Conservation (phyloP, 2,888 invertebrate genomes). For the Lithophane semibrunnea region DNA sequence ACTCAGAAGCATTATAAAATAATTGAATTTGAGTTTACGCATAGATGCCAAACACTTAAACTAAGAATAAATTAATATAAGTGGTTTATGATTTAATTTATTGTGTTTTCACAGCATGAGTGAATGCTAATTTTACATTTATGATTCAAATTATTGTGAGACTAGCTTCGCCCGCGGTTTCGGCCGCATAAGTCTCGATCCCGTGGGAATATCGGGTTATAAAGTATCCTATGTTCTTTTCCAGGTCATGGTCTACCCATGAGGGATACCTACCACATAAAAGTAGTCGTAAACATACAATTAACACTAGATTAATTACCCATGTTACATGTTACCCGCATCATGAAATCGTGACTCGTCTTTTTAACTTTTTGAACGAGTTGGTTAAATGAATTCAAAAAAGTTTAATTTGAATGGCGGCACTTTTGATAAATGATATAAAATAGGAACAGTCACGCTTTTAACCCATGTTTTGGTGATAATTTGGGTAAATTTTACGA, state of each 20-base stretch:
- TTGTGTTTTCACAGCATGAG: background rate
- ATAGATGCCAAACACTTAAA: conserved; percentile 3
- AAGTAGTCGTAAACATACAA: conserved; percentile 11
- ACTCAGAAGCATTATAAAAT: conserved; percentile 16
- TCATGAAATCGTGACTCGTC: conserved; percentile 30
- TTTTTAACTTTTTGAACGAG: conserved; percentile 3
- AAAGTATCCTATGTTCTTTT: too few relatives aligned
- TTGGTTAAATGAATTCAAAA: conserved; percentile 23
- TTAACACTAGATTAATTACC: conserved; percentile 20
- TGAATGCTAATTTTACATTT: background rate
- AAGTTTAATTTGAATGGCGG: conserved; percentile 21
- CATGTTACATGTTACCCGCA: conserved; percentile 17
- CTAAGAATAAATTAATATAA: conserved; percentile 9
- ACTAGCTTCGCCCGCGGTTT: too few relatives aligned
- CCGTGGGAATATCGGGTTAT: too few relatives aligned
- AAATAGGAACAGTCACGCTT: conserved; percentile 37
- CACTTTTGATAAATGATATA: conserved; percentile 26
- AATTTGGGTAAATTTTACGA: conserved; percentile 35
- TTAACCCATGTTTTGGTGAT: conserved; percentile 12
- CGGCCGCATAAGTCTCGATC: too few relatives aligned
- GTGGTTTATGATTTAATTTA: background rate
- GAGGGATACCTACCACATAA: background rate
- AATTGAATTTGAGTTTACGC: conserved; percentile 30
- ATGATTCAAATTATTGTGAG: background rate
- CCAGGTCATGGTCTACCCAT: too few relatives aligned